These are phyloP conservation scores for Arnoldichthys spilopterus DNA, from an alignment of 2,797 vertebrate species.

Conservation along the genomic window DNA sequence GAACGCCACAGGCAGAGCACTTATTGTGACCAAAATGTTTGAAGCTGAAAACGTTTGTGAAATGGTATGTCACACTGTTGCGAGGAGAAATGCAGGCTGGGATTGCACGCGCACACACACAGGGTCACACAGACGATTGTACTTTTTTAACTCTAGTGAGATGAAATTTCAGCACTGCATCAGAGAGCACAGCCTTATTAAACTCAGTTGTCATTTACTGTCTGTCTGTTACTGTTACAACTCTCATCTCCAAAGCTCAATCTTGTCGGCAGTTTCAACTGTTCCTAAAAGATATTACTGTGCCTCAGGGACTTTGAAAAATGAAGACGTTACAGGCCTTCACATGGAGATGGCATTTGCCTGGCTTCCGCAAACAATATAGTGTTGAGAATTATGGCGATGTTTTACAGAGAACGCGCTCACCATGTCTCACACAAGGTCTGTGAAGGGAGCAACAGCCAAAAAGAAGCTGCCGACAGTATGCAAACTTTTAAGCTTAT, in stretches of 20 bases:
- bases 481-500: too few relatives aligned
- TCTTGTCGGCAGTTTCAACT: conserved; percentile 19
- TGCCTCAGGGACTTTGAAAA: conserved; percentile 18
- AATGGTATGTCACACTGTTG: conserved; percentile 41
- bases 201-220: conserved; percentile 45
- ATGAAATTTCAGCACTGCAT: conserved; percentile 56
- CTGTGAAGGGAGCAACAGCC: too few relatives aligned
- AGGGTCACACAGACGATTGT: neutral
- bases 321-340: neutral
- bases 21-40: conserved; percentile 49
- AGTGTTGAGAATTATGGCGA: too few relatives aligned
- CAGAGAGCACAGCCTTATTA: conserved; percentile 47
- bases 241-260: conserved; percentile 14
- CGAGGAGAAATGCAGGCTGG: conserved; percentile 48
- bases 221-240: conserved; percentile 27
- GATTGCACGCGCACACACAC: neutral
- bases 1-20: conserved; percentile 54
- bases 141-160: conserved; percentile 55
- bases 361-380: too few relatives aligned
- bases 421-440: too few relatives aligned
- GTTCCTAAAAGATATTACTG: neutral
- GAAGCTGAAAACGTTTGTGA: conserved; percentile 53
- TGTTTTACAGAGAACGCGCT: too few relatives aligned
- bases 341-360: too few relatives aligned
- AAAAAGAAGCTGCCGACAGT: too few relatives aligned